Percentiles rank a stretch among this genome's conserved stretches.
Evolutionary conservation across 2,888 invertebrate species (phyloP).

Genomic region (Mesoligia furuncula): DNA sequence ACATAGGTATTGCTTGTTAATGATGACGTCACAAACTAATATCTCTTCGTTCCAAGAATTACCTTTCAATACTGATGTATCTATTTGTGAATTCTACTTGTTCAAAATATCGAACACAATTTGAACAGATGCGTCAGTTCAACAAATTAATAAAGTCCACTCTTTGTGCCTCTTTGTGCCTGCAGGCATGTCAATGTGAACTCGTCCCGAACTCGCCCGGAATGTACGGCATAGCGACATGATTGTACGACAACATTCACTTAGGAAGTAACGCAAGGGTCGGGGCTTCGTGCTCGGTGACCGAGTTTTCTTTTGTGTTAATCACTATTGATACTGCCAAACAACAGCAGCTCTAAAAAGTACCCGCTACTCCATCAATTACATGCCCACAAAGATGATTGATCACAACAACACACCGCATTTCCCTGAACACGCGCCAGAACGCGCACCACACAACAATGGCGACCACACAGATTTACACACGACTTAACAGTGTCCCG

Average conservation of each 20-base stretch:
- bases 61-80: not conserved
- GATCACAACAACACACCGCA: not conserved
- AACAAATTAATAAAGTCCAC: constrained; percentile 9
- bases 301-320: constrained; percentile 7
- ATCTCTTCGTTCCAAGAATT: not conserved
- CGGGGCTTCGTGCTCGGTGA: not conserved
- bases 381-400: constrained; percentile 1
- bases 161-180: constrained; percentile 14
- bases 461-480: constrained; percentile 33
- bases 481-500: constrained; percentile 18
- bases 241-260: constrained; percentile 20
- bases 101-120: constrained; percentile 1
- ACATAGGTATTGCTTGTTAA: not conserved
- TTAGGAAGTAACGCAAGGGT: not conserved
- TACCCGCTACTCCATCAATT: not conserved
- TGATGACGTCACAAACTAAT: not conserved
- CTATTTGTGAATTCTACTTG: not conserved
- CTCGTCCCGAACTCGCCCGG: not conserved
- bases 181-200: not conserved
- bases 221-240: constrained; percentile 10
- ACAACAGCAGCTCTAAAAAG: too few species aligned
- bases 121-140: not conserved
- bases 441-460: constrained; percentile 4
- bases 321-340: not conserved
- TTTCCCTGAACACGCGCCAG: constrained; percentile 1